Evolutionary conservation across 2,888 invertebrate species (phyloP).

Genomic region (Cephus sareptanus): DNA sequence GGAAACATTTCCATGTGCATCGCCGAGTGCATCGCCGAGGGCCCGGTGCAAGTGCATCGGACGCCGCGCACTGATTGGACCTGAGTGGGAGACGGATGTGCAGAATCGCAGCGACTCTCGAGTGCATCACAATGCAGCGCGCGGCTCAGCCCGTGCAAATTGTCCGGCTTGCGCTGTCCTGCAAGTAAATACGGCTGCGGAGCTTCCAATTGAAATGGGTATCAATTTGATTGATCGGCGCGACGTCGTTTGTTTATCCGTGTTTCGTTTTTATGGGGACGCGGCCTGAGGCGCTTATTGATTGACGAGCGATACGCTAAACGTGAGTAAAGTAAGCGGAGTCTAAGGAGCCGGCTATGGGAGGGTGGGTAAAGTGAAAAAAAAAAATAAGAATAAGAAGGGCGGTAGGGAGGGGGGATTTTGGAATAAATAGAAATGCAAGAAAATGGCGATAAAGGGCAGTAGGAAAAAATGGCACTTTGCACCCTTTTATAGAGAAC

Average conservation of each 20-base stretch:
- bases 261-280: neutral
- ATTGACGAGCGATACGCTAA: neutral
- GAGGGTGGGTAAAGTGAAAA: neutral
- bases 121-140: neutral
- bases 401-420: neutral
- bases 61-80: neutral
- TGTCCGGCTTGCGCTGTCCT: neutral
- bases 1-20: neutral
- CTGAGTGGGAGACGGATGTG: neutral
- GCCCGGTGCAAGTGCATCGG: neutral
- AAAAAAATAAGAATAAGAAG: neutral
- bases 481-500: neutral
- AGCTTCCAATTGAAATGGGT: neutral
- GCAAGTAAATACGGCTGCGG: neutral
- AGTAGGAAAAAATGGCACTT: neutral
- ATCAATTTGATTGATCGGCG: neutral
- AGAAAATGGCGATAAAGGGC: neutral
- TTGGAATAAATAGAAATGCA: neutral
- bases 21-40: neutral
- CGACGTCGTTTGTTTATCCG: neutral
- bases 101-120: neutral
- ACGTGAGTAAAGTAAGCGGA: neutral
- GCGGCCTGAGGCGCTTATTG: neutral
- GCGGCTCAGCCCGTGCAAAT: neutral
- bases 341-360: neutral